Evolutionary conservation across 2,888 invertebrate species (phyloP), one percentile per base, ranked within the genome.

Genomic region (Tipula lateralis): DNA sequence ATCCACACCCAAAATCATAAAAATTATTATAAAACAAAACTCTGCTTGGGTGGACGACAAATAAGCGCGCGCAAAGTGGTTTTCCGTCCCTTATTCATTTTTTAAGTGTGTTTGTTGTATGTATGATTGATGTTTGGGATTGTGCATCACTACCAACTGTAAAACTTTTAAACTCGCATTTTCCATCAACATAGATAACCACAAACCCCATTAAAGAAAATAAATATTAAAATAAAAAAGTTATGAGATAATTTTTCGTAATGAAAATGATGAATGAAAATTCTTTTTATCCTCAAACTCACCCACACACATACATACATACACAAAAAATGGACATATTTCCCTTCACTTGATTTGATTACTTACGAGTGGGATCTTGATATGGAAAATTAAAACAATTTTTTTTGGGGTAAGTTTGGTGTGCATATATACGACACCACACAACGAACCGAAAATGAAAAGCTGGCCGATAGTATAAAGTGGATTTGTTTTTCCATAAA

Each of bases 191-290:
- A 24, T 66, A 66, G 66, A 66, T 66, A 66, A 19, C n/a, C n/a
- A n/a, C 66, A 66, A 66, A 66, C 66, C 66, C 24, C 66, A 66
- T 66, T 24, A 66, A 66, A 3, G 9, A 2, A 66, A 66, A 66
- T 50, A 50, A 50, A 50, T 13, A 39, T 6, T n/a, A 44, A 44
- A 44, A 44, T n/a, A 44, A 44, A 44, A 44, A 44, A 44, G n/a
- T n/a, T 66, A 6, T 4, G 24, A 66, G 66, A 66, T 66, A 66
- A 66, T 66, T 24, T 66, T 66, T 12, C 66, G 66, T 66, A 66
- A 66, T 66, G 66, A 66, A 66, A 66, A 66, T 66, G 66, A 66
- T 66, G 66, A 66, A 66, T 66, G 66, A 66, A 66, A 66, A 66
- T 66, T 66, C 24, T 19, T 66, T 66, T 66, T 66, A 66, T 66